A percentile compares a stretch with the other conserved stretches of the same genome.
Evolutionary conservation across 2,888 invertebrate species (phyloP).

Genomic region (Tipula lateralis): DNA sequence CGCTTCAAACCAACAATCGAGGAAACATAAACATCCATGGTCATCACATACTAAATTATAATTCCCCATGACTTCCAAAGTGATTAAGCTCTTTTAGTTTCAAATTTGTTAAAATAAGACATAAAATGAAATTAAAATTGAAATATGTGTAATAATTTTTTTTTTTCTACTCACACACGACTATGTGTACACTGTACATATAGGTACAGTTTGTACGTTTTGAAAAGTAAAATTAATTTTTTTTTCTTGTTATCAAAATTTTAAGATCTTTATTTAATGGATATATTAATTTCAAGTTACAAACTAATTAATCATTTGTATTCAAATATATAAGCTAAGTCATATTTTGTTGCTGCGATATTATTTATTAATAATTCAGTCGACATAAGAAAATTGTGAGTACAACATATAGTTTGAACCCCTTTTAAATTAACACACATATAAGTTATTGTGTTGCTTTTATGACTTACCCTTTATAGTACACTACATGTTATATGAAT

Average conservation of each 20-base stretch:
- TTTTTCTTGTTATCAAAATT: constrained; percentile 12
- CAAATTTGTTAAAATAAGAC: constrained; percentile 5
- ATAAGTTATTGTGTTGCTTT: neutral
- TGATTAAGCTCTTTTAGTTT: constrained; percentile 16
- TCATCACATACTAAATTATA: neutral
- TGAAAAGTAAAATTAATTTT: neutral
- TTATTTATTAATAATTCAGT: neutral
- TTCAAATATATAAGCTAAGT: neutral
- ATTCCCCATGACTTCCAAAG: neutral
- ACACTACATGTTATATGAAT: neutral
- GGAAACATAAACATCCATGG: neutral
- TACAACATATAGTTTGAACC: neutral
- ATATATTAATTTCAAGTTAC: constrained; percentile 26
- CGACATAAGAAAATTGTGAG: neutral
- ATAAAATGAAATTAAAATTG: constrained; percentile 1
- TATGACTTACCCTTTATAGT: neutral
- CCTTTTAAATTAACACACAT: neutral
- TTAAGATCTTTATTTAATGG: constrained; percentile 25
- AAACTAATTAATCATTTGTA: constrained; percentile 29
- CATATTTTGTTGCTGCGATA: neutral
- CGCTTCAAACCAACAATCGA: neutral
- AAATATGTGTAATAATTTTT: neutral
- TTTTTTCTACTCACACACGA: neutral
- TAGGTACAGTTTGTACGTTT: neutral
- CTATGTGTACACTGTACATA: too few relatives aligned